Conservation (phyloP, 2,888 invertebrate genomes). For the Callinectes sapidus region DNA sequence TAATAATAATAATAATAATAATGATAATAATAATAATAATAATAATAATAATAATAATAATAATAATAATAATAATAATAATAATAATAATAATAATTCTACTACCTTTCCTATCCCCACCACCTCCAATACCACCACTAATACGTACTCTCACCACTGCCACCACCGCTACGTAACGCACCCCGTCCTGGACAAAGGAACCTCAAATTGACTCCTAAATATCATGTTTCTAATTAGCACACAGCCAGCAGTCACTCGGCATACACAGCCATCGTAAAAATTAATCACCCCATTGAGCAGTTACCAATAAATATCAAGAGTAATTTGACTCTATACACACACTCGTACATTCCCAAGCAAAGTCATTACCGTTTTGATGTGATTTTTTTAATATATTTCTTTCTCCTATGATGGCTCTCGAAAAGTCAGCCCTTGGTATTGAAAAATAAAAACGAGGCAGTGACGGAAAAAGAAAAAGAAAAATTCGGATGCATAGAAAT, state of each 20-base stretch:
- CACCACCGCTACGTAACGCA: neutral
- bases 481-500: neutral
- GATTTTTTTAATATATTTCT: neutral
- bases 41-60: neutral
- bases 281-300: neutral
- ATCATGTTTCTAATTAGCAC: constrained; percentile 1
- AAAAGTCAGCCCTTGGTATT: neutral
- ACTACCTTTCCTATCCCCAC: too few relatives aligned
- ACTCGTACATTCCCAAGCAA: neutral
- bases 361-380: neutral
- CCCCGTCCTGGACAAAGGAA: neutral
- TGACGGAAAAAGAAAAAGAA: neutral
- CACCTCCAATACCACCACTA: too few relatives aligned
- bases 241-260: neutral
- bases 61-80: neutral
- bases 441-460: neutral
- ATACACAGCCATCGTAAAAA: constrained; percentile 15
- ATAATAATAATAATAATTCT: too few relatives aligned
- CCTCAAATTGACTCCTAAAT: neutral
- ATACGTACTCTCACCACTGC: too few relatives aligned
- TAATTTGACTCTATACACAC: neutral
- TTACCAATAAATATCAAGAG: neutral
- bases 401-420: neutral
- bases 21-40: neutral
- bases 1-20: neutral